Evolutionary conservation across 1,140 invertebrate species (phyloP).

Genomic region (Diorhabda carinulata): DNA sequence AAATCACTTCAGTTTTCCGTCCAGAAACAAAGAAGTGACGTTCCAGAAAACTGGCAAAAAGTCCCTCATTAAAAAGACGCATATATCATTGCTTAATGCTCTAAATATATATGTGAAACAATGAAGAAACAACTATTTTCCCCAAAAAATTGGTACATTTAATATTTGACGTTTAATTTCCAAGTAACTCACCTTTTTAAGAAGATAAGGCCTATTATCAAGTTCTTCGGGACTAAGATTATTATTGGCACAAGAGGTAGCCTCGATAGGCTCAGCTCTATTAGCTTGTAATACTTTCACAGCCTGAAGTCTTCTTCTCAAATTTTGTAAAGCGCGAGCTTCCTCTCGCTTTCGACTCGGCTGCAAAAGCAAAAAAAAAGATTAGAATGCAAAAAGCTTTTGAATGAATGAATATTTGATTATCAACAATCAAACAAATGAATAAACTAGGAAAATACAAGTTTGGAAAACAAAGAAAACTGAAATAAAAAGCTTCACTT

Average conservation of each 20-base stretch:
- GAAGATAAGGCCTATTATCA: conserved; percentile 45
- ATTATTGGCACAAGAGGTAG: conserved; percentile 33
- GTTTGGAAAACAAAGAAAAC: neutral
- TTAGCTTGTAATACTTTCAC: conserved; percentile 42
- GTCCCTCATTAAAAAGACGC: no score
- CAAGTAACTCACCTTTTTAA: conserved; percentile 44
- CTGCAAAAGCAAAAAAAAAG: conserved; percentile 18
- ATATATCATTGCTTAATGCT: no score
- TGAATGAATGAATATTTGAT: neutral
- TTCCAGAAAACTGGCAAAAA: no score
- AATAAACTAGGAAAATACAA: conserved; percentile 4
- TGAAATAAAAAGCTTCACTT: no score
- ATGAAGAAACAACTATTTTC: no score
- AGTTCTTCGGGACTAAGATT: conserved; percentile 38
- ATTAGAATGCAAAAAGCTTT: neutral
- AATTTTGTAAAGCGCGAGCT: conserved; percentile 45
- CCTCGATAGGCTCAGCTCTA: conserved; percentile 35
- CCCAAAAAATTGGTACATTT: no score
- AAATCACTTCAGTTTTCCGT: no score
- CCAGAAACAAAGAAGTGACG: no score
- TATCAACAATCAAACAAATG: neutral
- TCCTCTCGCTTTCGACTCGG: conserved; percentile 47
- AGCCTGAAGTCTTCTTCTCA: conserved; percentile 43
- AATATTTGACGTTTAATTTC: no score
- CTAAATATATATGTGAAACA: no score